Conservation (phyloP, 1,140 invertebrate species). For the Drosophila truncata region DNA sequence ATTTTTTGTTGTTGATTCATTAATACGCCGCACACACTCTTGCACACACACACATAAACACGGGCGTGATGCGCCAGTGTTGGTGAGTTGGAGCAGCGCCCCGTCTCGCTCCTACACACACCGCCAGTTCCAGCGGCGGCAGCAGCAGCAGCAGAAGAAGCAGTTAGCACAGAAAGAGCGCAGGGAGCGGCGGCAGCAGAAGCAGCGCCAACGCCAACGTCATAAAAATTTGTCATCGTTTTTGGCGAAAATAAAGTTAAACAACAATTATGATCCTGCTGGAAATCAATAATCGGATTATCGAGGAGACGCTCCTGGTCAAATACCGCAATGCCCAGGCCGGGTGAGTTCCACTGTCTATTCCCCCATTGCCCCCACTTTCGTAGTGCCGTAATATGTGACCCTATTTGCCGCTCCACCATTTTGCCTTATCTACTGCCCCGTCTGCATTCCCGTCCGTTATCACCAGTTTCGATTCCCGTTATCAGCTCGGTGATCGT, state of each 20-base stretch:
- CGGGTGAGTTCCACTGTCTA: slow-evolving; percentile 91
- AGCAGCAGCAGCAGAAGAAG: slow-evolving; percentile 57
- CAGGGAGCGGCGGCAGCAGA: slow-evolving; percentile 70
- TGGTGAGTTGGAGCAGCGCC: slow-evolving; percentile 70
- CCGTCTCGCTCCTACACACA: slow-evolving; percentile 61
- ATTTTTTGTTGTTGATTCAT: slow-evolving; percentile 84
- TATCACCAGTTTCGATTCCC: slow-evolving; percentile 56
- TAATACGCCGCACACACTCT: slow-evolving; percentile 56
- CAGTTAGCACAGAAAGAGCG: slow-evolving; percentile 65
- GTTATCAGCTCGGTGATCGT: slow-evolving; percentile 55
- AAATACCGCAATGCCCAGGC: slow-evolving; percentile 98
- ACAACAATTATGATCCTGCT: slow-evolving; percentile 95
- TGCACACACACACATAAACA: slow-evolving; percentile 22
- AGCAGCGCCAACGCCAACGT: slow-evolving; percentile 69
- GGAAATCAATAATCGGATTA: slow-evolving; percentile 99
- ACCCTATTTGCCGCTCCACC: slow-evolving; percentile 37
- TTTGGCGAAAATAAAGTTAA: slow-evolving; percentile 32
- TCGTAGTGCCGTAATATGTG: slow-evolving; percentile 48
- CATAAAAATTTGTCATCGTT: slow-evolving; percentile 77
- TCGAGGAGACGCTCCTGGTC: slow-evolving; percentile 96
- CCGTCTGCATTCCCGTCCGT: slow-evolving; percentile 32
- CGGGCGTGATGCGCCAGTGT: slow-evolving; percentile 40
- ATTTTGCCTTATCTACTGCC: slow-evolving; percentile 62
- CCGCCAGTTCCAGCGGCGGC: slow-evolving; percentile 36
- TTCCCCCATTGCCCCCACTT: slow-evolving; percentile 1